Base-by-base conservation (phyloP, 2,888 invertebrate genomes). In the Chrysolina haemoptera region DNA sequence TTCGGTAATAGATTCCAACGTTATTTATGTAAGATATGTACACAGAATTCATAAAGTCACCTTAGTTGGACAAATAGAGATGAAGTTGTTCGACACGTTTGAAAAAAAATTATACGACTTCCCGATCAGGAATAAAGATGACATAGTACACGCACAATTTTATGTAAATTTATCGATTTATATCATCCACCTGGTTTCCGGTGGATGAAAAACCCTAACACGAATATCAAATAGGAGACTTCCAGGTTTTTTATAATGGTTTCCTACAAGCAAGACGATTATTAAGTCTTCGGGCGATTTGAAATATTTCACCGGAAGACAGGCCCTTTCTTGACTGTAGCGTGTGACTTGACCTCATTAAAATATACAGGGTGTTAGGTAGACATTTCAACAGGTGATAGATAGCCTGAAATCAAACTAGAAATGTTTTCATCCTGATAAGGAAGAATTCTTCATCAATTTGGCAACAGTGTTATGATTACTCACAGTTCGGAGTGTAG, bases 151-250 rank as follows among this genome's bases (percentile, higher is more conserved):
- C 67, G 53, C 50, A 69, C 76, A 78, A 76, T 76, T 78, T 77
- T 77, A 78, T 78, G 75, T 69, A 77, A 78, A 78, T 78, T 65
- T 70, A 73, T 63, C 76, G 73, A 76, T 75, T 74, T 67, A 65
- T 75, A 74, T 67, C 67, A 69, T 74, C 74, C 76, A 78, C 78
- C 78, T 78, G 78, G 78, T 78, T 77, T 78, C 76, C 78, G 78
- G 76, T 43, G 50, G 48, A 71, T 55, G 68, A 78, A 78, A 74
- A 73, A 64, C 64, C 66, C 68, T 68, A 48, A 69, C 55, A 62
- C 20, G 74, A 76, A 74, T 75, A 70, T 72, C 66, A 68, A 78
- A 74, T 55, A 76, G 77, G 41, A 65, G 20, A 73, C 62, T 63
- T 63, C 35, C 8, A n/a, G n/a, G 16, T 35, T 0, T n/a, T 59